Evolutionary conservation across 1,140 invertebrate genomes (phyloP).

Genomic region (Phenacoccus solenopsis): DNA sequence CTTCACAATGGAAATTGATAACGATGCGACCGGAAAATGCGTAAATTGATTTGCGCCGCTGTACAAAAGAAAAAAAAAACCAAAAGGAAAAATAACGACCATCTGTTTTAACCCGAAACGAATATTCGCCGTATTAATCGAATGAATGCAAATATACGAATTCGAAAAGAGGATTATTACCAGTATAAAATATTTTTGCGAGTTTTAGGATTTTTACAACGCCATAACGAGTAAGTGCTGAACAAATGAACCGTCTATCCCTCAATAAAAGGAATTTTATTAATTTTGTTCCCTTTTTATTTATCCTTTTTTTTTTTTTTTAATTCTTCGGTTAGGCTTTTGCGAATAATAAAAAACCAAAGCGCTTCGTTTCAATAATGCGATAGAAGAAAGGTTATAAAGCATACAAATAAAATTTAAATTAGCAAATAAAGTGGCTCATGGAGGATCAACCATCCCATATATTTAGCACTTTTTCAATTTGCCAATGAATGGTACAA

Average conservation of each 20-base stretch:
- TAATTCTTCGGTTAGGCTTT: too few relatives aligned
- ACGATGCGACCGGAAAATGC: not conserved
- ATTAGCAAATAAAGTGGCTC: too few relatives aligned
- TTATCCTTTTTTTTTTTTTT: not conserved
- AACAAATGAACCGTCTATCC: not conserved
- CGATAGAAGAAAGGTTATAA: too few relatives aligned
- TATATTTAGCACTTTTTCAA: too few relatives aligned
- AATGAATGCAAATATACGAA: not conserved
- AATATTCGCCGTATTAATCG: not conserved
- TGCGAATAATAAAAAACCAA: too few relatives aligned
- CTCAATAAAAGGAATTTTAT: not conserved
- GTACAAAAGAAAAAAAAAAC: not conserved
- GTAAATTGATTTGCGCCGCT: not conserved
- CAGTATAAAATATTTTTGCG: not conserved
- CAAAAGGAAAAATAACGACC: not conserved
- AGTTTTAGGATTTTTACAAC: not conserved
- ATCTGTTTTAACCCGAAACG: not conserved
- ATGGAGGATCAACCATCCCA: too few relatives aligned
- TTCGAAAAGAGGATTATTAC: slow-evolving; percentile 2
- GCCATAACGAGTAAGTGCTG: not conserved
- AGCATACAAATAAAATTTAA: too few relatives aligned
- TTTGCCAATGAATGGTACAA: too few relatives aligned
- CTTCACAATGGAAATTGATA: not conserved
- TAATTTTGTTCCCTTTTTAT: not conserved
- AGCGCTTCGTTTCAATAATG: too few relatives aligned